Conservation (phyloP, 2,113 vertebrate species). For the Saimiri boliviensis region DNA sequence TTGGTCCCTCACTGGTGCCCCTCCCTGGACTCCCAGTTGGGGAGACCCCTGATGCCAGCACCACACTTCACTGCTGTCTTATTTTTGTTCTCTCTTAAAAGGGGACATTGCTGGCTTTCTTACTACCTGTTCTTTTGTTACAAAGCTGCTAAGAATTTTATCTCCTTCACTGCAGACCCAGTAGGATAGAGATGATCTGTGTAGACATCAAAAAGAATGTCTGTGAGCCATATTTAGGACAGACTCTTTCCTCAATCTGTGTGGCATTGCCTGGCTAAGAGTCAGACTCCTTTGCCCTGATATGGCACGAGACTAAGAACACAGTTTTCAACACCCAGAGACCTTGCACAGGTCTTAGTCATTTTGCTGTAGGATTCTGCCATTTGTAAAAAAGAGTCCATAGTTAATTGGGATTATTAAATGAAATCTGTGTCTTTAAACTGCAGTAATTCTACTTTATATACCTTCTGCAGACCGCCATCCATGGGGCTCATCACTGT, state of each 20-base stretch:
- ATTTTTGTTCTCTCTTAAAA: background rate
- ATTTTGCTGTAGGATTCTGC: background rate
- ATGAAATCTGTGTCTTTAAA: background rate
- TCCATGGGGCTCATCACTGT: background rate
- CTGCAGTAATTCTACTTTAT: background rate
- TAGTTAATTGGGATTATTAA: background rate
- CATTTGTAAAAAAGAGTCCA: background rate
- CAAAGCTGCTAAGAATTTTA: background rate
- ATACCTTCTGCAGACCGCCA: background rate
- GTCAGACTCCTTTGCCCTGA: background rate
- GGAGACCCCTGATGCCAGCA: background rate
- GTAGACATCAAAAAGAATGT: background rate
- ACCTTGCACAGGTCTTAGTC: background rate
- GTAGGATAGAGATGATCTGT: background rate
- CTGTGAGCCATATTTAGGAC: background rate
- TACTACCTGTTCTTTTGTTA: background rate
- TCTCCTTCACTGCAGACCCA: background rate
- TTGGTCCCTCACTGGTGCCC: too few species aligned
- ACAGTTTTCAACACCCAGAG: background rate
- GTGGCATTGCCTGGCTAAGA: background rate
- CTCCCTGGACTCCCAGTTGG: background rate
- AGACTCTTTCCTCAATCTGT: too few species aligned
- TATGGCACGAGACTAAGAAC: background rate
- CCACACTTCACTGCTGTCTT: background rate
- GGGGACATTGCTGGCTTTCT: background rate